Evolutionary conservation across 2,113 vertebrate species (phyloP).

Genomic region (Menidia beryllina): DNA sequence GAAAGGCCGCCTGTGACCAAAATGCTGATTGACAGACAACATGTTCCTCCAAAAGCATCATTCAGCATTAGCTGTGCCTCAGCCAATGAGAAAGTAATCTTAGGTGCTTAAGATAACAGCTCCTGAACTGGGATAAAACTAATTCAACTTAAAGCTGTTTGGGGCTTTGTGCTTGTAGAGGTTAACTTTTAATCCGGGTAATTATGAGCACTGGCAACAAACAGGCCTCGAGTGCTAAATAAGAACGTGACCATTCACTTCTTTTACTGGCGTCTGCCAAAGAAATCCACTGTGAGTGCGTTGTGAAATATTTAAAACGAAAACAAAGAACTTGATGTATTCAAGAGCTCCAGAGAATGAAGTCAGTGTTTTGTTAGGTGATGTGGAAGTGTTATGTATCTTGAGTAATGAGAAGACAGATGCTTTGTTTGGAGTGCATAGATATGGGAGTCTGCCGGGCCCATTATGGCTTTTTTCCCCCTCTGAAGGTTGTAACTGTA

Average conservation of each 20-base stretch:
- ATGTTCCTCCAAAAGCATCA: background rate
- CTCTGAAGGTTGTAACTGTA: constrained; percentile 13
- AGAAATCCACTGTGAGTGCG: too few relatives aligned
- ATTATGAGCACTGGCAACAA: too few relatives aligned
- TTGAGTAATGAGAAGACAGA: constrained; percentile 3
- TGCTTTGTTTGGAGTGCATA: constrained; percentile 31
- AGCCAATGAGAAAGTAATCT: background rate
- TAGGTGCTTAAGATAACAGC: background rate
- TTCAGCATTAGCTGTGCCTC: background rate
- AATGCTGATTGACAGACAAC: background rate
- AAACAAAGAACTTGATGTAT: constrained; percentile 13
- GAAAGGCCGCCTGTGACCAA: background rate
- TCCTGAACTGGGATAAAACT: background rate
- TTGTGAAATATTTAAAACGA: constrained; percentile 30
- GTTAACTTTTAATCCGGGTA: too few relatives aligned
- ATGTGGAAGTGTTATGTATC: constrained; percentile 10
- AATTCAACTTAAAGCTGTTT: background rate
- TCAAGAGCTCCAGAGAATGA: background rate
- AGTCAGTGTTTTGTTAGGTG: background rate
- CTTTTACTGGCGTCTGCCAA: too few relatives aligned
- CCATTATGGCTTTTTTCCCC: constrained; percentile 23
- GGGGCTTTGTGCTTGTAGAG: too few relatives aligned
- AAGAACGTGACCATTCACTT: too few relatives aligned
- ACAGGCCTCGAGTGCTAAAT: too few relatives aligned
- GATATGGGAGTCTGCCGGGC: constrained; percentile 5